Evolutionary conservation across 2,113 vertebrate species (phyloP).

Genomic region (Cinclus cinclus): DNA sequence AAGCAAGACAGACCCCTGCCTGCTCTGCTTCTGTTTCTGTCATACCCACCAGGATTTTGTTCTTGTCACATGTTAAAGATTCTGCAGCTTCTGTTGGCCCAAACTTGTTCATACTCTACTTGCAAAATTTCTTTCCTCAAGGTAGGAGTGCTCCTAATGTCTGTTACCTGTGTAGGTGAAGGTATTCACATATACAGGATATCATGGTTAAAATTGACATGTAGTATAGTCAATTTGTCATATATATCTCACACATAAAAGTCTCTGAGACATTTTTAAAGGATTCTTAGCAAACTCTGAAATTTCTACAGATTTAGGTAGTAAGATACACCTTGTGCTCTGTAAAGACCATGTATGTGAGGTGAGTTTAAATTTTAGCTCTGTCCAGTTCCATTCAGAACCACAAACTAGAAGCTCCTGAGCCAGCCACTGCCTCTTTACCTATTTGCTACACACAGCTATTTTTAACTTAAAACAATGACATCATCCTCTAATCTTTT

Average conservation of each 20-base stretch:
- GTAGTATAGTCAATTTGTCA: not conserved
- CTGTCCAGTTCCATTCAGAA: not conserved
- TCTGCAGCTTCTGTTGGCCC: not conserved
- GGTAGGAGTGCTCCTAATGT: not conserved
- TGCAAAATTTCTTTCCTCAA: not conserved
- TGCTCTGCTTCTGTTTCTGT: not conserved
- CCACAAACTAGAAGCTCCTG: not conserved
- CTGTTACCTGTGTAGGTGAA: not conserved
- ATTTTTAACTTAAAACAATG: not conserved
- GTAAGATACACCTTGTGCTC: not conserved
- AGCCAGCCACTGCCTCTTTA: not conserved
- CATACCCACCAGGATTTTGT: not conserved
- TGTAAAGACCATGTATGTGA: not conserved
- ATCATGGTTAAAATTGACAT: rapidly evolving
- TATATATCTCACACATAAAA: not conserved
- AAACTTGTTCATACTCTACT: not conserved
- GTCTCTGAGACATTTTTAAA: not conserved
- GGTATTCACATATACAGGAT: not conserved
- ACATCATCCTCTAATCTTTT: not conserved
- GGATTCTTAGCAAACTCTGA: not conserved
- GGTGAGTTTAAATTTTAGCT: not conserved
- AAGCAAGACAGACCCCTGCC: rapidly evolving
- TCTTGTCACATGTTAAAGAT: not conserved
- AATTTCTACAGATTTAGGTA: not conserved
- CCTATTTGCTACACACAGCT: not conserved